phyloP scores from a whole-genome alignment of 2,888 invertebrate genomes.

The Eurytoma californica region DNA sequence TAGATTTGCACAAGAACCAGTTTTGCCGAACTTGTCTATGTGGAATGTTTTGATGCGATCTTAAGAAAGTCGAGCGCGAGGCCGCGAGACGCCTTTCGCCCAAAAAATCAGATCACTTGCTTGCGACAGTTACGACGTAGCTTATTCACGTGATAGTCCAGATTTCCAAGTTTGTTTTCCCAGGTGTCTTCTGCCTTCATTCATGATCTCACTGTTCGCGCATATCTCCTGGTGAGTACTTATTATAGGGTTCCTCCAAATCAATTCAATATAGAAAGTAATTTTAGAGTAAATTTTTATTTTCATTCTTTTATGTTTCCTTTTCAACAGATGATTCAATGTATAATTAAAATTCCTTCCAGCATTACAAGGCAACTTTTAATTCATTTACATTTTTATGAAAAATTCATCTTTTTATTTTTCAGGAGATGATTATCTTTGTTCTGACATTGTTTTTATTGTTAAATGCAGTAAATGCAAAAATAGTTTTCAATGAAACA shows the following conservation, averaged over 20 bases:
- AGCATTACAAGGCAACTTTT: constrained; percentile 16
- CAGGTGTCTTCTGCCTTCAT: too few species aligned
- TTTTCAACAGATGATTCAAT: not conserved
- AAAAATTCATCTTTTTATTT: not conserved
- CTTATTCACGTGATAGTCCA: not conserved
- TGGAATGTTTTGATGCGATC: not conserved
- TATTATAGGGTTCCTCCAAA: too few species aligned
- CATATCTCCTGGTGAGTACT: too few species aligned
- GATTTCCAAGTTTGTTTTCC: too few species aligned
- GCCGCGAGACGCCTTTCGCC: not conserved
- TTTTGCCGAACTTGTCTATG: not conserved
- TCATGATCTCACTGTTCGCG: too few species aligned
- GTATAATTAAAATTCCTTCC: not conserved
- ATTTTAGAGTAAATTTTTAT: too few species aligned
- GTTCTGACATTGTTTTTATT: constrained; percentile 62
- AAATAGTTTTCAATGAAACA: constrained; percentile 51
- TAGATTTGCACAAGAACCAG: not conserved
- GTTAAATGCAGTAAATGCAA: constrained; percentile 64
- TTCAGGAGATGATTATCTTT: constrained; percentile 58
- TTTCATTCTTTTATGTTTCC: too few species aligned
- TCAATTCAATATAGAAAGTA: too few species aligned
- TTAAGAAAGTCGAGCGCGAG: not conserved
- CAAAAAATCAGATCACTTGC: not conserved
- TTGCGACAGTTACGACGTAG: not conserved
- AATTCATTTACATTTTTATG: not conserved